Percentiles rank a stretch among this genome's conserved stretches.
Conservation (phyloP, 2,888 invertebrate genomes). For the Ophraella communa region DNA sequence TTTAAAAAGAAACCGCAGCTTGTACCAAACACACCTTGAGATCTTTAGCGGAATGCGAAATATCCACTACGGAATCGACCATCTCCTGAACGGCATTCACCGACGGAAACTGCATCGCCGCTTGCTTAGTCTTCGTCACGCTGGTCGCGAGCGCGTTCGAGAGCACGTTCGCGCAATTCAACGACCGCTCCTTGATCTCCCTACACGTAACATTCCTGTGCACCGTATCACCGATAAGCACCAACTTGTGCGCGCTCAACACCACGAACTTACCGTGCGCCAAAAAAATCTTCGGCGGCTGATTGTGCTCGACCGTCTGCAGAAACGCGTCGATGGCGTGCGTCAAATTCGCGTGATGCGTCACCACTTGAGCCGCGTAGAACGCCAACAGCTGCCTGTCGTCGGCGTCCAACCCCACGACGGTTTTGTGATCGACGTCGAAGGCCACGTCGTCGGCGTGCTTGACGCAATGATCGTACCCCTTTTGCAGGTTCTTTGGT, state of each 20-base stretch:
- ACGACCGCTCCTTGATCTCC: conserved; percentile 74
- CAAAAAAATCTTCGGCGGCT: conserved; percentile 91
- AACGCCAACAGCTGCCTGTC: conserved; percentile 86
- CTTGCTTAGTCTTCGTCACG: conserved; percentile 87
- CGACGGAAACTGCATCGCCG: conserved; percentile 90
- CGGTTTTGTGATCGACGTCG: conserved; percentile 62
- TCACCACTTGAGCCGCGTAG: conserved; percentile 86
- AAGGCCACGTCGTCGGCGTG: conserved; percentile 72
- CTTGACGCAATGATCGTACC: conserved; percentile 77
- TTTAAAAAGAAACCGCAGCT: conserved; percentile 65
- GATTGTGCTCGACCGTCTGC: conserved; percentile 88
- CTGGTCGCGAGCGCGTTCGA: conserved; percentile 83
- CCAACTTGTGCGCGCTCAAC: conserved; percentile 90
- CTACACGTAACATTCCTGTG: conserved; percentile 82
- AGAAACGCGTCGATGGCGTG: conserved; percentile 93
- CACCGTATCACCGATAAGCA: conserved; percentile 93
- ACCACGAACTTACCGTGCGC: conserved; percentile 95
- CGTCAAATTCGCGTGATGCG: conserved; percentile 83
- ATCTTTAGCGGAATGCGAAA: conserved; percentile 84
- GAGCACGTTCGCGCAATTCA: conserved; percentile 79
- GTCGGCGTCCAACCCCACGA: conserved; percentile 67
- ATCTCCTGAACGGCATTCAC: conserved; percentile 90
- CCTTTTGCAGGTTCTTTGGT: conserved; percentile 75
- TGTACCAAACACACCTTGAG: conserved; percentile 77
- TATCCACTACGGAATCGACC: conserved; percentile 88